Conservation (phyloP, 2,113 vertebrate genomes). For the Crotophaga sulcirostris region DNA sequence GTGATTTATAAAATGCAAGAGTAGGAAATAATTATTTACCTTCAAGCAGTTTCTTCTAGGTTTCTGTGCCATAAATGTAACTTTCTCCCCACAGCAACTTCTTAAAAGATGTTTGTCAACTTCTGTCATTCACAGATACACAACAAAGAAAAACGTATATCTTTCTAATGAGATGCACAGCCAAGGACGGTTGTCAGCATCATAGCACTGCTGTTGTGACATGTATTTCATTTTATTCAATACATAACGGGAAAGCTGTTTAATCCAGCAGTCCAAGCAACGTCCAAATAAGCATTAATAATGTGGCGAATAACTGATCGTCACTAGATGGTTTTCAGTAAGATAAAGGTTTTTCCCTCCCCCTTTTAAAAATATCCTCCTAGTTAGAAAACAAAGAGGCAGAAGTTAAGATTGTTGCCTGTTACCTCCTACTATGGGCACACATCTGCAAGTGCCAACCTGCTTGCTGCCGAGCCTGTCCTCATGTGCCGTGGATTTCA, state of each 20-base stretch:
- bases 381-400: not conserved
- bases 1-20: not conserved
- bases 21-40: constrained; percentile 39
- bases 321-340: constrained; percentile 67
- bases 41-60: not conserved
- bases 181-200: constrained; percentile 77
- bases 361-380: constrained; percentile 50
- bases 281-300: constrained; percentile 76
- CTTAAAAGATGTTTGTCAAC: constrained; percentile 75
- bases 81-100: constrained; percentile 67
- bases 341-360: constrained; percentile 52
- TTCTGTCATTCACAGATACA: constrained; percentile 74
- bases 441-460: constrained; percentile 27
- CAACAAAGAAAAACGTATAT: constrained; percentile 74
- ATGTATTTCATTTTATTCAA: constrained; percentile 78
- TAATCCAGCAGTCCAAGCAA: constrained; percentile 77
- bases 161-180: constrained; percentile 79
- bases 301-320: constrained; percentile 66
- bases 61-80: not conserved
- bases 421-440: not conserved
- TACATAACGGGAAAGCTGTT: constrained; percentile 74
- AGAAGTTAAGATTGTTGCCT: constrained; percentile 2
- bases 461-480: not conserved
- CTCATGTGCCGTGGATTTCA: not conserved
- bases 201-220: constrained; percentile 78